Conservation (phyloP, 2,888 invertebrate genomes). For the Phyto melanocephala region DNA sequence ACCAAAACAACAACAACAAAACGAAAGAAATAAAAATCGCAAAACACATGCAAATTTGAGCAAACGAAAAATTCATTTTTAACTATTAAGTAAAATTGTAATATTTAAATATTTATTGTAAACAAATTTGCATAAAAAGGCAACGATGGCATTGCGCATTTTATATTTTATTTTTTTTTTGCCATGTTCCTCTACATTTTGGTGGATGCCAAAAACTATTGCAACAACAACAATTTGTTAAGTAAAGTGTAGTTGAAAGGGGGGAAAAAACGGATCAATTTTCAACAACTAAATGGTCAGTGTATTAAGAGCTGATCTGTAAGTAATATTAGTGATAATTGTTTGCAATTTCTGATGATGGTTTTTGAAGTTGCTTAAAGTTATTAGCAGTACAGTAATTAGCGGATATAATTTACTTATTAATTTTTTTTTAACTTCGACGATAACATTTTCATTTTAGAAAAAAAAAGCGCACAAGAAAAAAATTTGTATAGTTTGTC, state of each 20-base stretch:
- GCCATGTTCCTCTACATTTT: not conserved
- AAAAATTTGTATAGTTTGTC: too few species aligned
- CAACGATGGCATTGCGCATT: conserved; percentile 10
- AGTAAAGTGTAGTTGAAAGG: not conserved
- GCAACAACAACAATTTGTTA: conserved; percentile 21
- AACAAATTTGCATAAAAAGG: conserved; percentile 58
- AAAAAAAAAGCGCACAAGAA: too few species aligned
- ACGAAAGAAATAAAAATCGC: not conserved
- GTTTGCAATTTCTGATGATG: too few species aligned
- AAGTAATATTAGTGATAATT: too few species aligned
- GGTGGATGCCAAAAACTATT: conserved; percentile 37
- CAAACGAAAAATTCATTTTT: conserved; percentile 45
- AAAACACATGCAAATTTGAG: conserved; percentile 47
- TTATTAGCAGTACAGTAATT: too few species aligned
- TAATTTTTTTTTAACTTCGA: too few species aligned
- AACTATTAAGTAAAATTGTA: conserved; percentile 59
- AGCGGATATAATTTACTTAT: too few species aligned
- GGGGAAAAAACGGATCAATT: not conserved
- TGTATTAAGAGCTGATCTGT: too few species aligned
- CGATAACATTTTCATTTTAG: too few species aligned
- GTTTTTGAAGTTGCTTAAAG: too few species aligned
- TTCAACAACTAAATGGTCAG: conserved; percentile 2
- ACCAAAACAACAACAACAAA: conserved; percentile 39
- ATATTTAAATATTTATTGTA: conserved; percentile 64
- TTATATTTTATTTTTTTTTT: not conserved